Percentiles rank a stretch among this genome's conserved stretches.
These are phyloP conservation scores for Aporophyla lueneburgensis DNA, from an alignment of 2,888 invertebrate species.

Conservation along the genomic window DNA sequence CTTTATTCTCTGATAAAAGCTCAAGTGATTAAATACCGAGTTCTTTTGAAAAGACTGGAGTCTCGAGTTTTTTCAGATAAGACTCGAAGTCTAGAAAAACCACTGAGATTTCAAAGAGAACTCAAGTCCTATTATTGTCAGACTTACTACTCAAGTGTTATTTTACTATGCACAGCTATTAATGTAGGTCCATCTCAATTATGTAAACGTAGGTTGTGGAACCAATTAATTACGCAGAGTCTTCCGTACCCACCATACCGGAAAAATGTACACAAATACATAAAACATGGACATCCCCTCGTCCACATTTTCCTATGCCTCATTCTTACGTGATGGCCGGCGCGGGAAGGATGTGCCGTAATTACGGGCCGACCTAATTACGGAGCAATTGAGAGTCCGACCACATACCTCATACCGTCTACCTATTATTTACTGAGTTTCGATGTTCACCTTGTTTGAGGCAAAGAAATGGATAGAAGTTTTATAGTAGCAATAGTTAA, in stretches of 20 bases:
- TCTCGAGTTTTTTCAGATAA: background rate
- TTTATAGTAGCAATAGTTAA: background rate
- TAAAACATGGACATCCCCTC: constrained; percentile 23
- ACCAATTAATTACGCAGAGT: constrained; percentile 14
- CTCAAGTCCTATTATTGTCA: background rate
- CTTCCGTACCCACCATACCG: background rate
- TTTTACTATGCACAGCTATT: background rate
- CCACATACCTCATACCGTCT: constrained; percentile 5
- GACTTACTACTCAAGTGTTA: no score
- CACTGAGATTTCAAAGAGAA: background rate
- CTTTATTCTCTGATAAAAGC: background rate
- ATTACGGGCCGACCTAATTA: constrained; percentile 77
- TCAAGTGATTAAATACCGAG: background rate
- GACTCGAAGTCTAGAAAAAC: background rate
- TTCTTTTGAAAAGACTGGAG: background rate
- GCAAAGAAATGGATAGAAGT: background rate
- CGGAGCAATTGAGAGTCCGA: constrained; percentile 66
- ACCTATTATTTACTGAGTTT: constrained; percentile 5
- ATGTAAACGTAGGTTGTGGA: background rate
- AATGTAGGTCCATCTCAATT: background rate
- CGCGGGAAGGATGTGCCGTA: constrained; percentile 69
- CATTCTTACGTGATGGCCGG: constrained; percentile 48
- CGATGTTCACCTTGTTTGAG: constrained; percentile 11
- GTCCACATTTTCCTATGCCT: constrained; percentile 22
- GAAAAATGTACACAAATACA: constrained; percentile 13